These are phyloP conservation scores for Micronisus gabar DNA, from an alignment of 2,113 vertebrate species.

Conservation along the genomic window DNA sequence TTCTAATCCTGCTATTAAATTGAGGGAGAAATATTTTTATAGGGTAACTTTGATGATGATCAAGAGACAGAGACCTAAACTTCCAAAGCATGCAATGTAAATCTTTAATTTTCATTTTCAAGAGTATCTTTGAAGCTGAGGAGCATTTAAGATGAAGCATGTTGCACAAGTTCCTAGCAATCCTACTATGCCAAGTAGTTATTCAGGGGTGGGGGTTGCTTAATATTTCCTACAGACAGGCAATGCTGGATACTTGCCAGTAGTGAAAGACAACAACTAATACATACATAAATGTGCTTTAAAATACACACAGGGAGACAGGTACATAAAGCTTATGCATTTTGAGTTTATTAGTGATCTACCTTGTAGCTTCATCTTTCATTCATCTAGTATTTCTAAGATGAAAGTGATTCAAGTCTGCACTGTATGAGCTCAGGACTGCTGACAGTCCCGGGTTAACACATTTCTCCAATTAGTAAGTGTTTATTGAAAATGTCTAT, in stretches of 20 bases:
- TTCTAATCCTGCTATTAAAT: constrained; percentile 1
- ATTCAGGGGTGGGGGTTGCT: neutral
- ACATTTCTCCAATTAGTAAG: neutral
- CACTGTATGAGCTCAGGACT: neutral
- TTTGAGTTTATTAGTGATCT: neutral
- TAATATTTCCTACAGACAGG: neutral
- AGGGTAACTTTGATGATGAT: constrained; percentile 19
- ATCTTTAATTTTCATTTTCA: constrained; percentile 22
- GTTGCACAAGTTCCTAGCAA: constrained; percentile 20
- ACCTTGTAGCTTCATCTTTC: neutral
- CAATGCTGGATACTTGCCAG: neutral
- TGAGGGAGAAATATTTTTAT: constrained; percentile 14
- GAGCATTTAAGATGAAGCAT: neutral
- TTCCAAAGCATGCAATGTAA: neutral
- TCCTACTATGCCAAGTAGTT: neutral
- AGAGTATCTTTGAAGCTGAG: constrained; percentile 33
- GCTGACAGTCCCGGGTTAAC: neutral
- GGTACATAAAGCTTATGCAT: neutral
- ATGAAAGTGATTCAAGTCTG: neutral
- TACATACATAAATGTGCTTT: neutral
- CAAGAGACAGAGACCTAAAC: constrained; percentile 10
- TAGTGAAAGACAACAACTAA: neutral
- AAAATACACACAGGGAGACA: neutral
- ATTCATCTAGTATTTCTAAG: neutral
- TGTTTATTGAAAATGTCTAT: neutral